Base-by-base conservation (phyloP, 2,113 vertebrate genomes). In the Charina bottae region DNA sequence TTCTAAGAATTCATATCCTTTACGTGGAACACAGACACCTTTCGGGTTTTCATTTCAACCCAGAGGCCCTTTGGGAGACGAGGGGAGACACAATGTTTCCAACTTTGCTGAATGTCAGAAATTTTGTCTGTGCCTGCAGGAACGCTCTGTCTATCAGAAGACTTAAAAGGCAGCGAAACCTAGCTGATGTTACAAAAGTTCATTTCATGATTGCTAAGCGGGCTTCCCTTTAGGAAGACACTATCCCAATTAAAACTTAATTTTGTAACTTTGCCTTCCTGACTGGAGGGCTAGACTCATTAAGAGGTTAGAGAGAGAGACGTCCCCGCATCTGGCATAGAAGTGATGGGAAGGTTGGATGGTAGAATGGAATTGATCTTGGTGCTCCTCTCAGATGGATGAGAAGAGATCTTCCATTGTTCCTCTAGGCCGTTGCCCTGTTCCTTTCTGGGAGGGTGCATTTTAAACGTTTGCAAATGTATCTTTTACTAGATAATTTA, bases 281-380 rank as follows among this genome's bases (percentile, higher is more conserved):
- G 37, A 42, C 89, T 92, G 88, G 93, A 95, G 90, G 89, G 86
- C 49, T 46, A 90, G 64, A 60, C 93, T 95, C 93, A 3, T 96
- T 94, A 94, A 92, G 46, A 64, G 87, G 92, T 87, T 4, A 33
- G 0, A 33, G 93, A 86, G 90, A 23, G 92, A 42, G 88, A 54
- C 95, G 93, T 94, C 94, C 91, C 95, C 94, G 59, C 68, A 37
- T 84, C 49, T 90, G 89, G 92, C 37, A 89, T 93, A 92, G 88
- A 94, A 90, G 91, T 91, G 85, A 87, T 62, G 12, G 12, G 93
- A 92, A 95, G 72, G 72, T 92, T 94, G 95, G 87, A 15, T 53
- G 46, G 93, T 91, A 55, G 90, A 95, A 94, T 94, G 94, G 95
- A 95, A 92, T 88, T 33, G 91, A 68, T 89, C 83, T 83, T 91